Percentiles rank a stretch among this genome's conserved stretches.
Evolutionary conservation across 2,113 vertebrate genomes (phyloP).

Genomic region (Saiga tatarica): DNA sequence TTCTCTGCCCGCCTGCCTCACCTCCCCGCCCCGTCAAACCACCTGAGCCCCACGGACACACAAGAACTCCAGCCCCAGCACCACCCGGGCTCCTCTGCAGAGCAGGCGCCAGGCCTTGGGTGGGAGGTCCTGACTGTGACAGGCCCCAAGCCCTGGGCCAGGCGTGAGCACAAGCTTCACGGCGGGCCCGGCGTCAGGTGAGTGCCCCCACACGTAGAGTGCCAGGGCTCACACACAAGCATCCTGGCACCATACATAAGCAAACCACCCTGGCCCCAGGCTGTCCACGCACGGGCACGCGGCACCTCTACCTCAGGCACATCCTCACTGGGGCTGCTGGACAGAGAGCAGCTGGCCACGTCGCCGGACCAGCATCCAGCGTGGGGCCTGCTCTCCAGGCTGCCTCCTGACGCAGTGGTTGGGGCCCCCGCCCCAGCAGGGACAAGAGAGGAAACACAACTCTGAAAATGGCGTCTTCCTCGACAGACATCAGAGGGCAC

Average conservation of each 20-base stretch:
- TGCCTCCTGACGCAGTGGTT: fast-evolving
- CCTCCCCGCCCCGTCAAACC: neutral
- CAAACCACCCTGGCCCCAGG: neutral
- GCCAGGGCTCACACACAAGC: fast-evolving
- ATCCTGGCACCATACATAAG: fast-evolving
- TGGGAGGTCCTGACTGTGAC: fast-evolving
- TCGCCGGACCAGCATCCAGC: fast-evolving
- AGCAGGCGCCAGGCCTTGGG: neutral
- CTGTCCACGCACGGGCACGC: fast-evolving
- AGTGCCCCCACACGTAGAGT: fast-evolving
- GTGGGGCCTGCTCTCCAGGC: neutral
- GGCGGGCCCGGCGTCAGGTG: neutral
- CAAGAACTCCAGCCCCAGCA: neutral
- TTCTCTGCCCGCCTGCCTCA: neutral
- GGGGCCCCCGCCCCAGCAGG: neutral
- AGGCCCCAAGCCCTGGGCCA: neutral
- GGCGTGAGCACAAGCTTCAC: conserved; percentile 71
- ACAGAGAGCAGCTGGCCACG: fast-evolving
- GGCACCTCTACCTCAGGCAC: fast-evolving
- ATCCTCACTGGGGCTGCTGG: neutral
- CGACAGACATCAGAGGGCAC: fast-evolving
- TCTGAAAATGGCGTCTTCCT: fast-evolving
- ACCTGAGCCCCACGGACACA: neutral
- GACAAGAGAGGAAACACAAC: too few species aligned
- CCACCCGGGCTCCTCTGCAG: neutral